Conservation (phyloP, 2,797 vertebrate genomes). For the Semaprochilodus insignis region DNA sequence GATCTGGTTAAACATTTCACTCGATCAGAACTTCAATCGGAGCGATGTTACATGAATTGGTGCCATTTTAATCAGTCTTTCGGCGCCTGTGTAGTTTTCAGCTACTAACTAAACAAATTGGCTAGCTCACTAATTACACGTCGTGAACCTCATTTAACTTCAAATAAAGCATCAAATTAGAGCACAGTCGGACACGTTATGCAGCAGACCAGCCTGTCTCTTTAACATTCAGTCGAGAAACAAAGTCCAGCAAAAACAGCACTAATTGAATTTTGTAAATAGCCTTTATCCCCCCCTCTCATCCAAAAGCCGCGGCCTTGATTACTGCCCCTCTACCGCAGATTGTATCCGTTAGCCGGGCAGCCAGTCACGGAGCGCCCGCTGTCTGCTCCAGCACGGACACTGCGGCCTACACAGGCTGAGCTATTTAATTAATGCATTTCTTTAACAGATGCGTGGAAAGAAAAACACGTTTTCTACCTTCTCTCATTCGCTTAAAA, state of each 20-base stretch:
- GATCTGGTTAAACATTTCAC: conserved; percentile 6
- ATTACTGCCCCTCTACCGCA: conserved; percentile 75
- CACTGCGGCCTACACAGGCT: conserved; percentile 81
- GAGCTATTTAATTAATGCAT: conserved; percentile 85
- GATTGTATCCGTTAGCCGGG: conserved; percentile 75
- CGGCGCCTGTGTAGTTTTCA: conserved; percentile 9
- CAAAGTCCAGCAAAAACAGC: conserved; percentile 43
- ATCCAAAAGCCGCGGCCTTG: conserved; percentile 78
- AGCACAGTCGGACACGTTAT: background rate
- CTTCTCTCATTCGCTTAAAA: conserved; percentile 66
- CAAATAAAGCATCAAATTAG: conserved; percentile 11
- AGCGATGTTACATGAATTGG: background rate
- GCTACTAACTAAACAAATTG: conserved; percentile 77
- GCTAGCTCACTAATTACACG: conserved; percentile 80
- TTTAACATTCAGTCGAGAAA: conserved; percentile 38
- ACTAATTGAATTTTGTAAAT: conserved; percentile 59
- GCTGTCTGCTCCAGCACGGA: conserved; percentile 75
- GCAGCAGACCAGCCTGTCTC: conserved; percentile 40
- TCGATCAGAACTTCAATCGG: conserved; percentile 32
- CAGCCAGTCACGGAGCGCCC: conserved; percentile 72
- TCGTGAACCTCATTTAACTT: conserved; percentile 69
- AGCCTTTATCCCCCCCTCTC: conserved; percentile 43
- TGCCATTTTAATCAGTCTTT: conserved; percentile 10
- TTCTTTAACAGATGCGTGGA: conserved; percentile 80
- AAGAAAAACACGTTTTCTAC: conserved; percentile 70